These are phyloP conservation scores for Cinara cedri DNA, from an alignment of 2,888 invertebrate species.

Conservation along the genomic window DNA sequence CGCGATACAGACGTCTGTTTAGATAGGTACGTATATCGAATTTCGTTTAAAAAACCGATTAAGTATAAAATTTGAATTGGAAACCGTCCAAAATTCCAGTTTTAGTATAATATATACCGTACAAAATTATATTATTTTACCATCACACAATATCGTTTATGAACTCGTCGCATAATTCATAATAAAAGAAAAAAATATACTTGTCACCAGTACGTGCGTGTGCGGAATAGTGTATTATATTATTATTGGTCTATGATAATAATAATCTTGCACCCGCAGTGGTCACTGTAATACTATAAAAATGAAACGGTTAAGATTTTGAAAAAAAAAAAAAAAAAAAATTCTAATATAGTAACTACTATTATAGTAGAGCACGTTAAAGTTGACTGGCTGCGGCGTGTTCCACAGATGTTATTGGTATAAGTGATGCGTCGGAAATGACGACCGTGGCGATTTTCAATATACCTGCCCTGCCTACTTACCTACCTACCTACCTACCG, in stretches of 20 bases:
- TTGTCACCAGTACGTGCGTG: constrained; percentile 6
- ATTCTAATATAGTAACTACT: no score
- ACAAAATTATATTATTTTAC: not conserved
- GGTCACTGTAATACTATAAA: no score
- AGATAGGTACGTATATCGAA: not conserved
- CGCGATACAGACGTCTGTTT: not conserved
- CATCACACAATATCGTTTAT: not conserved
- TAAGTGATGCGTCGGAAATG: not conserved
- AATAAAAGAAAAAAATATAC: not conserved
- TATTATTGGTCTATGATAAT: no score
- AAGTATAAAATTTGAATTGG: not conserved
- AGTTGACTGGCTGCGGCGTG: no score
- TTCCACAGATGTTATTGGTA: not conserved
- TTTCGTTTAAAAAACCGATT: not conserved
- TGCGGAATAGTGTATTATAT: no score
- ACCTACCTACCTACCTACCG: no score
- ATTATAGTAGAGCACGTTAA: no score
- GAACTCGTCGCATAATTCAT: constrained; percentile 13
- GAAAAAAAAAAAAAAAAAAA: no score
- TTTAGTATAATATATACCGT: not conserved
- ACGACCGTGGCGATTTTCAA: constrained; percentile 15
- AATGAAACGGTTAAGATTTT: no score
- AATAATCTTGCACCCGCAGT: no score
- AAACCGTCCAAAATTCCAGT: not conserved
- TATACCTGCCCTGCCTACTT: no score